Evolutionary conservation across 2,113 vertebrate genomes (phyloP), one percentile per base, ranked within the genome.

Genomic region (Ceyx melanurus): DNA sequence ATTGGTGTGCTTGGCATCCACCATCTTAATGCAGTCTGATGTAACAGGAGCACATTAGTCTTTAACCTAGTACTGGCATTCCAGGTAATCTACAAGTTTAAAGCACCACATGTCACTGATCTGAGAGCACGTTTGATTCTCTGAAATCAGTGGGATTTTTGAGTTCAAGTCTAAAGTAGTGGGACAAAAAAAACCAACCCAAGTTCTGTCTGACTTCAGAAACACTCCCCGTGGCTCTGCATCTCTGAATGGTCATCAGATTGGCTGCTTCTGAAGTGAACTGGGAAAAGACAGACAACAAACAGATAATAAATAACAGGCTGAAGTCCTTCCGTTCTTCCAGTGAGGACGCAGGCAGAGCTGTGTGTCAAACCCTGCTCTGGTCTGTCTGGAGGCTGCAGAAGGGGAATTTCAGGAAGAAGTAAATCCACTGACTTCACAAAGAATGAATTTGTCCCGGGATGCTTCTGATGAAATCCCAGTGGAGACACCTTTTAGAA

Each of bases 81-180:
- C 78, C 70, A 62, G 64, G 70, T 82, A 56, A 90, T 80, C 35
- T 14, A n/a, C 29, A 21, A n/a, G 91, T 82, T 92, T 92, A 94
- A 92, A 91, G 81, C 42, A 56, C 86, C 60, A 22, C 13, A 40
- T 85, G 87, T 88, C 92, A 80, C 67, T 94, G 91, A 62, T 89
- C 89, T 74, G 60, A 25, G 75, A 89, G 22, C 33, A 28, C 5
- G 71, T 67, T 56, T 82, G 29, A 56, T 31, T 67, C 75, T 82
- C 33, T 3, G 15, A 56, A 91, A 61, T 67, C 78, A 71, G 43
- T 33, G 15, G 7, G 4, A 6, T 15, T 4, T 56, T 79, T 65
- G 42, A 92, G 42, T 86, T 82, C 62, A 86, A 77, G 62, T 35
- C 42, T 80, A 42, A 87, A 35, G 18, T 28, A 67, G 11, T 0